Evolutionary conservation across 2,888 invertebrate species (phyloP).

Genomic region (Melanostoma scalare): DNA sequence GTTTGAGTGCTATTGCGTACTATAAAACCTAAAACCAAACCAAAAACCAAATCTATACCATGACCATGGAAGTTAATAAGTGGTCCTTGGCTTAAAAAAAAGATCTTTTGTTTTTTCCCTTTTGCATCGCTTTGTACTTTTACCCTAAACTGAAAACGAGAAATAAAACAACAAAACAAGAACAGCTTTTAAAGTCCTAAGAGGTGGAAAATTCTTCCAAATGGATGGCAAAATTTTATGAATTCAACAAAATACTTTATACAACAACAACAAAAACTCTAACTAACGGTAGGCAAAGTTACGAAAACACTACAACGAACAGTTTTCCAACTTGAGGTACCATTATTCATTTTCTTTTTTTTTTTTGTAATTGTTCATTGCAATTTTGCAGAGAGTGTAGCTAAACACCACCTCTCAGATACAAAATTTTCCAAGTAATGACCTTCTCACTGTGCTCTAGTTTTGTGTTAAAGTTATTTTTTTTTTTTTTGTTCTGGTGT

Average conservation of each 20-base stretch:
- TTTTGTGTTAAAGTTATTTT: conserved; percentile 35
- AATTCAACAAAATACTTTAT: conserved; percentile 10
- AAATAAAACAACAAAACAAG: conserved; percentile 5
- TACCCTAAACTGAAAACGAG: too few species aligned
- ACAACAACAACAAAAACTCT: background rate
- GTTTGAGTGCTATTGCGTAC: conserved; percentile 8
- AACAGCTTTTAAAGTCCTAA: conserved; percentile 28
- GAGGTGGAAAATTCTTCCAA: conserved; percentile 11
- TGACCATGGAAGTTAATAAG: conserved; percentile 44
- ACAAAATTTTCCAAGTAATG: conserved; percentile 47
- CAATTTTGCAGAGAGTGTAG: background rate
- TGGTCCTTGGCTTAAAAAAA: conserved; percentile 6
- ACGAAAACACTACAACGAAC: conserved; percentile 38
- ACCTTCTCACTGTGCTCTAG: conserved; percentile 59
- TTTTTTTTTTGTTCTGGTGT: conserved; percentile 7
- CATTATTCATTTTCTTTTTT: conserved; percentile 5
- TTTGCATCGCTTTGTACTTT: background rate
- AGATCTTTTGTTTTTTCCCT: background rate
- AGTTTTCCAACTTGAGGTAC: conserved; percentile 31
- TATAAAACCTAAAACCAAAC: background rate
- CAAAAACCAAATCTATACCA: conserved; percentile 9
- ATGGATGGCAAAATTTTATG: conserved; percentile 31
- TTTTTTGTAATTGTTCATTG: conserved; percentile 1
- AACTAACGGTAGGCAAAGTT: conserved; percentile 15
- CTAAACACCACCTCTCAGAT: conserved; percentile 9